These are phyloP conservation scores for Pyralis farinalis DNA, from an alignment of 2,888 invertebrate genomes.

Conservation along the genomic window DNA sequence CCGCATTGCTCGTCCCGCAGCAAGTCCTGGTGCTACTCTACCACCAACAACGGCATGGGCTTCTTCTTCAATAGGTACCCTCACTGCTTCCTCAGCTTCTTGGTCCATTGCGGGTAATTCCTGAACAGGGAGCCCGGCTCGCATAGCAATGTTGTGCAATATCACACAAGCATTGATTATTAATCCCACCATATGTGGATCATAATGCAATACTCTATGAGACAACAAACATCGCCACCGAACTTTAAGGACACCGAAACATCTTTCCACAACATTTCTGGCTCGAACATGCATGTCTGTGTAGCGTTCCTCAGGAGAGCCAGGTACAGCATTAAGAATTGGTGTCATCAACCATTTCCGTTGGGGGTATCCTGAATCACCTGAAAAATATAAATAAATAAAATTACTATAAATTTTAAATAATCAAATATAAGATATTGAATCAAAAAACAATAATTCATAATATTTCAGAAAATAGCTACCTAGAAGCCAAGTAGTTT, in stretches of 20 bases:
- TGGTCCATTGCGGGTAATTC: too few relatives aligned
- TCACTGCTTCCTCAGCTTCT: too few relatives aligned
- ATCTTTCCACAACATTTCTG: not conserved
- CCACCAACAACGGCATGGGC: too few relatives aligned
- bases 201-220: not conserved
- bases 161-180: not conserved
- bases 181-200: not conserved
- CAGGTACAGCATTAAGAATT: not conserved
- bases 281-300: not conserved
- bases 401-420: not conserved
- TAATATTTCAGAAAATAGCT: not conserved
- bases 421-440: not conserved
- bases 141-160: not conserved
- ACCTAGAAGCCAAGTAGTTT: too few relatives aligned
- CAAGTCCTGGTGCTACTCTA: too few relatives aligned
- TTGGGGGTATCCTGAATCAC: conserved; percentile 5
- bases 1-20: too few relatives aligned
- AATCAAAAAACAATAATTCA: too few relatives aligned
- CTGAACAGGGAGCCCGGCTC: too few relatives aligned
- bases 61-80: too few relatives aligned
- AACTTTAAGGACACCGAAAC: not conserved
- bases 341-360: not conserved
- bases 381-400: conserved; percentile 2
- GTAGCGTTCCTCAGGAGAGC: not conserved
- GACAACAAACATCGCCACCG: not conserved